Evolutionary conservation across 2,797 vertebrate species (phyloP), one percentile per base, ranked within the genome.

Genomic region (Cryptoprocta ferox): DNA sequence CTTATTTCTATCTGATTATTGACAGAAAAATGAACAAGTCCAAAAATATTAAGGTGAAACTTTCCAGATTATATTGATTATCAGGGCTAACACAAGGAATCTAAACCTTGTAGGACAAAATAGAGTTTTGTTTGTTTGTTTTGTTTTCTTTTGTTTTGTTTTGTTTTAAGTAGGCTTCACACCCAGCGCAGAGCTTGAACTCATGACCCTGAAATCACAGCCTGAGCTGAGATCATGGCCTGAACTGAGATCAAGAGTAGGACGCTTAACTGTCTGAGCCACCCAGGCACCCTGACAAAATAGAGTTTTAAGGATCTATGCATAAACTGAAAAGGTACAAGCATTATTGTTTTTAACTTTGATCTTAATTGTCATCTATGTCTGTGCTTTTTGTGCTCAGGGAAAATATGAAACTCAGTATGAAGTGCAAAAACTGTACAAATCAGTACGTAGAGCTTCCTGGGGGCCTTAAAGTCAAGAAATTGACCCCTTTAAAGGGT

Each of bases 1-100:
- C 30, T 95, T 94, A 97, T 87, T 95, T 93, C 84, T 97, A 18
- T 71, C 30, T 85, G 48, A 83, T 94, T 93, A 95, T 94, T 89
- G 63, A 73, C 32, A 79, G 32, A 68, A 75, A 94, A 95, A 71
- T 93, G 92, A 96, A 63, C 42, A 88, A 61, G 75, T 73, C 48
- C 35, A 91, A 91, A 19, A 92, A 79, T 95, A 94, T 75, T 91
- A 75, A 85, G 35, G 19, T 70, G 70, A 96, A 53, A 30, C 65
- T 87, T 96, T 93, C 80, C 89, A 63, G 82, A 87, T 95, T 81
- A 71, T 76, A 84, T 75, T 63, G 88, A 90, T 97, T 68, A 76
- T 73, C 53, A 93, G 30, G 5, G 16, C 14, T 68, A 71, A 42
- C 53, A 28, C 8, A 68, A 92, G 56, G 37, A 93, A 85, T 95